Percentiles rank a stretch among this genome's conserved stretches.
Conservation (phyloP, 2,113 vertebrate genomes). For the Rhombomys opimus region DNA sequence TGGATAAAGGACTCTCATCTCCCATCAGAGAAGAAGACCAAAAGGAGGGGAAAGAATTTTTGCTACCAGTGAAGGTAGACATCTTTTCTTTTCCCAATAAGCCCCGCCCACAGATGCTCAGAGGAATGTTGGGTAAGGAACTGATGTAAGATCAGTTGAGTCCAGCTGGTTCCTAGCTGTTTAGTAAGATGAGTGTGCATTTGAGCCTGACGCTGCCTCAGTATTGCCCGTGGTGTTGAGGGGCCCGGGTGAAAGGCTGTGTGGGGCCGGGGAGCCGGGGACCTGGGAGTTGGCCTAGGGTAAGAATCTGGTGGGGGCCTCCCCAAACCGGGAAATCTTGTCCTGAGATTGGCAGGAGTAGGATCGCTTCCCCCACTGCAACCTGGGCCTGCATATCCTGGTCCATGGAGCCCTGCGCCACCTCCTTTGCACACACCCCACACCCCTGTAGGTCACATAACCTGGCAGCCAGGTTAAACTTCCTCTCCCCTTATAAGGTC, state of each 20-base stretch:
- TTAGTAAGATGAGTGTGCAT: background rate
- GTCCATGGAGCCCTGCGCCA: too few species aligned
- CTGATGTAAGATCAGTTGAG: background rate
- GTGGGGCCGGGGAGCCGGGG: too few species aligned
- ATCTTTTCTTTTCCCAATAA: background rate
- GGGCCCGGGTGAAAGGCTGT: background rate
- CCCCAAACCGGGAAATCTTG: too few species aligned
- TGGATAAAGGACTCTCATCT: background rate
- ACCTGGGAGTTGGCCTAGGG: too few species aligned
- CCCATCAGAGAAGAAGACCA: background rate
- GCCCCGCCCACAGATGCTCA: background rate
- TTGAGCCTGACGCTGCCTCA: background rate
- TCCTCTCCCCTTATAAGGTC: too few species aligned
- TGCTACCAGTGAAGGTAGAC: background rate
- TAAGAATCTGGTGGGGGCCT: too few species aligned
- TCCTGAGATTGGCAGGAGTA: too few species aligned
- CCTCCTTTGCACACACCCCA: too few species aligned
- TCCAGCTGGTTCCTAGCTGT: background rate
- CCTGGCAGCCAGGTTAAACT: too few species aligned
- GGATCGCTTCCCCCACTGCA: too few species aligned
- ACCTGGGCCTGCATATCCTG: too few species aligned
- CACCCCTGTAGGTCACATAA: too few species aligned
- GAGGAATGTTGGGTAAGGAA: background rate
- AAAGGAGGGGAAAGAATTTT: background rate
- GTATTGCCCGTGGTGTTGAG: background rate